Base-by-base conservation (phyloP, 1,140 invertebrate genomes). In the Anoplophora glabripennis region DNA sequence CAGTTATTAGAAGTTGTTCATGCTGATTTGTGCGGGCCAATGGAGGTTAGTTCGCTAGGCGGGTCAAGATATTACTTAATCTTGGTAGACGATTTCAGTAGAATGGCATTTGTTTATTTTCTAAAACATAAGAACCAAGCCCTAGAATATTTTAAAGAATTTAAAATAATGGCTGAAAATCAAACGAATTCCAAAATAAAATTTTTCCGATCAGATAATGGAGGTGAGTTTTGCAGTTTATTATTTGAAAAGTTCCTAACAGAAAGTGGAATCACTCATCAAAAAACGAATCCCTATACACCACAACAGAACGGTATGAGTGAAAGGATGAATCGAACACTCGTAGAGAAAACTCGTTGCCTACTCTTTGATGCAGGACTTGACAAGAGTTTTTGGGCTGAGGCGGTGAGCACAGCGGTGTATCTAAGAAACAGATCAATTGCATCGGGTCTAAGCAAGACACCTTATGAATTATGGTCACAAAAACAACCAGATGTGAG, bases 231-330 rank as follows among this genome's bases (percentile, higher is more conserved):
- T 54, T 59, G 45, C n/a, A 57, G 14, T 11, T 57, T 36, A 41
- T 48, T 68, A 33, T 61, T 75, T n/a, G 59, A 65, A 59, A 41
- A 61, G 9, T 72, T 65, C 57, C 62, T 59, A 14, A 57, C 64
- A 56, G 15, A 57, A 15, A 52, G 41, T 56, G 72, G 68, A 37
- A 69, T 72, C n/a, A 45, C 52, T 28, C 41, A 54, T 35, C 11
- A 57, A 14, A 21, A 57, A 35, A 41, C 12, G 55, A 63, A 67
- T 14, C 47, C 59, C 4, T 74, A 79, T 45, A 69, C 72, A 11
- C 71, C 77, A 47, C 52, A 76, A 57, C 72, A 76, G 54, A 80
- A 81, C 68, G 76, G 75, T n/a, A 56, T 70, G 12, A 60, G 67
- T 11, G 78, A 79, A 55, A 41, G 75, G 35, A 59, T 71, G 15